Percentiles rank a stretch among this genome's conserved stretches.
These are phyloP conservation scores for Leptocoma aspasia DNA, from an alignment of 2,113 vertebrate genomes.

Conservation along the genomic window DNA sequence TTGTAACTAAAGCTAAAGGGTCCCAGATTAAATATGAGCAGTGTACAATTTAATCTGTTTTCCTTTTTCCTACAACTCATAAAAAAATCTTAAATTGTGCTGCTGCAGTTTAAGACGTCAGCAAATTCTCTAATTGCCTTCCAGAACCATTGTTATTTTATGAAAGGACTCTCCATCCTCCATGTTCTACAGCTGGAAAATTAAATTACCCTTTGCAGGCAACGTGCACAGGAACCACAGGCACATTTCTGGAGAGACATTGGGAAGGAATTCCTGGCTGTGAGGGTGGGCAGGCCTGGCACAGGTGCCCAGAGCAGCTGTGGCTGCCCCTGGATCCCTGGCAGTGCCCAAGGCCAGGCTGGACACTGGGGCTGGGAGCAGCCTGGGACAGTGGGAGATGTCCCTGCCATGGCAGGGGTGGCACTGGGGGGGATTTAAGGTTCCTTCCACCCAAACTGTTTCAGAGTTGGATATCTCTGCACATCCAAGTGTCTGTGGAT, in stretches of 20 bases:
- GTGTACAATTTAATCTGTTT: neutral
- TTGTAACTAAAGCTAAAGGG: slow-evolving; percentile 1
- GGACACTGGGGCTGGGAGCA: neutral
- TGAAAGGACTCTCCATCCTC: neutral
- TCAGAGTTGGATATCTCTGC: neutral
- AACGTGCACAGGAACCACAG: neutral
- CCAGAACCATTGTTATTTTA: neutral
- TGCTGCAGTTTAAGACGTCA: neutral
- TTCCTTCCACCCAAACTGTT: neutral
- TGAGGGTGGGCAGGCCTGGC: neutral
- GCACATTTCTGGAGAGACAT: neutral
- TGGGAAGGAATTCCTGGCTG: neutral
- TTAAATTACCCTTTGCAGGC: neutral
- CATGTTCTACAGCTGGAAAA: neutral
- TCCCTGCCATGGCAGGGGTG: neutral
- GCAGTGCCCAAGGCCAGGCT: neutral
- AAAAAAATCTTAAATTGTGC: neutral
- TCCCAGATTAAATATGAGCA: slow-evolving; percentile 9
- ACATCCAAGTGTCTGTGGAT: neutral
- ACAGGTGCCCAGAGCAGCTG: neutral
- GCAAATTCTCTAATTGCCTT: slow-evolving; percentile 13
- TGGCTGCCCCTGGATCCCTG: neutral
- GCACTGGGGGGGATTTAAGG: rapidly evolving
- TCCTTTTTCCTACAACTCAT: neutral
- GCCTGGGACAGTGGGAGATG: neutral